Base-by-base conservation (phyloP, 2,888 invertebrate genomes). In the Heteropelma amictum region DNA sequence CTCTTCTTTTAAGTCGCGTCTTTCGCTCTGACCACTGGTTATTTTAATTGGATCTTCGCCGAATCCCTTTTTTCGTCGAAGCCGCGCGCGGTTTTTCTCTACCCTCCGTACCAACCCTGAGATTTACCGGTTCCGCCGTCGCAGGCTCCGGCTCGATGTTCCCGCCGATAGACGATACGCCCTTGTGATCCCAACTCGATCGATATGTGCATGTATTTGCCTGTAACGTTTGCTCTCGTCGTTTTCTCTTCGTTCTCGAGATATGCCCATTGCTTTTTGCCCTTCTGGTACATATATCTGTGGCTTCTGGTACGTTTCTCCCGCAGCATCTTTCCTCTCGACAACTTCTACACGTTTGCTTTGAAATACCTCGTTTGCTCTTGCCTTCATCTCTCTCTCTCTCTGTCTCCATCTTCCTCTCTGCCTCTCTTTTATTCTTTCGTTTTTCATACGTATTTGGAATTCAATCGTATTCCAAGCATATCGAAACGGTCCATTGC, bases 1-100 rank as follows among this genome's bases (percentile, higher is more conserved):
- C n/a, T n/a, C 72, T 78, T 78, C 74, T 79, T 78, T 78, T 69
- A 73, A 70, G 54, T 63, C 74, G 14, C 35, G 17, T 49, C 47
- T 35, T 49, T 56, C 38, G 61, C 75, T 76, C 81, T 82, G 83
- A 84, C 86, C 85, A 83, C 85, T 84, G 85, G 88, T 86, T 87
- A 89, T 87, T 89, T 89, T 89, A 89, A 89, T 89, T 89, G 89
- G 89, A 88, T 88, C 88, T 88, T 87, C 86, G 87, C 80, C 86
- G 86, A 86, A 86, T 85, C 85, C 83, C 83, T 84, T 70, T 79
- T 79, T 79, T 77, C 74, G 65, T 73, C 73, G 64, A 72, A 72
- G 69, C 77, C 72, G 70, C 53, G 68, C 51, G 40, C 63, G 71
- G 53, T 51, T 74, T 70, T 56, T 76, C 73, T 65, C 64, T 51